These are phyloP conservation scores for Anthophora plumipes DNA, from an alignment of 2,888 invertebrate genomes.

Conservation along the genomic window DNA sequence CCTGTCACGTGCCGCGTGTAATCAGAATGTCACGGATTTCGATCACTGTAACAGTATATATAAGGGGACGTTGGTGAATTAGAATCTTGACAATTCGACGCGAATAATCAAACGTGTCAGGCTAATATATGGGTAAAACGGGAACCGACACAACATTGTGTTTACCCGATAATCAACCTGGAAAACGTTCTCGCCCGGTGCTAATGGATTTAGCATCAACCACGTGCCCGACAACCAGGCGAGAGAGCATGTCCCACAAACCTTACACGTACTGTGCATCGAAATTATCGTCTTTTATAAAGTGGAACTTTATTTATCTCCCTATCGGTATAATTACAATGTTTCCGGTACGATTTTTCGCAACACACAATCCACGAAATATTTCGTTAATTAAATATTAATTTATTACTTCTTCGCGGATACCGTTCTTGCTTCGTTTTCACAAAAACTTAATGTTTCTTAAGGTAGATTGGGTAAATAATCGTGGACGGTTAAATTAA, in stretches of 20 bases:
- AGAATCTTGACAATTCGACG: constrained; percentile 12
- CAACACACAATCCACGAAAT: neutral
- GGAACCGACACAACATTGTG: constrained; percentile 72
- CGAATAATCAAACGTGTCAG: constrained; percentile 3
- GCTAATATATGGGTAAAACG: constrained; percentile 70
- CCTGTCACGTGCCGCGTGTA: constrained; percentile 2
- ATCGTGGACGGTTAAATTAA: neutral
- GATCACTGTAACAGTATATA: constrained; percentile 14
- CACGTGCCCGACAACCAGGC: constrained; percentile 42
- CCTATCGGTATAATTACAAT: neutral
- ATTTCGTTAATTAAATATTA: constrained; percentile 4
- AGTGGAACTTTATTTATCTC: constrained; percentile 24
- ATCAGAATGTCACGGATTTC: constrained; percentile 21
- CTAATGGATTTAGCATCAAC: constrained; percentile 62
- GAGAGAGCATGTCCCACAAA: constrained; percentile 45
- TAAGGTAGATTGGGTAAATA: neutral
- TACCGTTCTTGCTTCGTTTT: neutral
- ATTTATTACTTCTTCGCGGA: neutral
- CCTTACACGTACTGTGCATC: constrained; percentile 16
- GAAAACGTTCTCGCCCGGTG: constrained; percentile 64
- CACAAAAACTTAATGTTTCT: neutral
- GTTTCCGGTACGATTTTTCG: neutral
- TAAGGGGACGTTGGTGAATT: constrained; percentile 5
- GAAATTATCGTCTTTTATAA: constrained; percentile 27
- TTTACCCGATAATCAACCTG: constrained; percentile 73